Evolutionary conservation across 2,888 invertebrate genomes (phyloP).

Genomic region (Orthosia gothica): DNA sequence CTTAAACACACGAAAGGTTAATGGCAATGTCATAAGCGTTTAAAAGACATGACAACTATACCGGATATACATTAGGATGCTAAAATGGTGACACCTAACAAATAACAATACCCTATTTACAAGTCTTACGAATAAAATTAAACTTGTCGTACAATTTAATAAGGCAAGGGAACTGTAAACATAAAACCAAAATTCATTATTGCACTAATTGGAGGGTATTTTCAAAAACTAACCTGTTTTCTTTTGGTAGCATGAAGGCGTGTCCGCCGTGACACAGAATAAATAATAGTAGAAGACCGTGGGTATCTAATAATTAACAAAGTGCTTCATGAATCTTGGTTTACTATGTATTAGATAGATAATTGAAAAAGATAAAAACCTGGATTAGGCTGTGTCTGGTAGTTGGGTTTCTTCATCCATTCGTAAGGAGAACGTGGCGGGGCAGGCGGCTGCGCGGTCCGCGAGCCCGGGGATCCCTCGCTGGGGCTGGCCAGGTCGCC

Average conservation of each 20-base stretch:
- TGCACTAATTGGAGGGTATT: conserved; percentile 33
- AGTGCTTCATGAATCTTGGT: background rate
- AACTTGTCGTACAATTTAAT: background rate
- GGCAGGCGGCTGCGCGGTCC: conserved; percentile 92
- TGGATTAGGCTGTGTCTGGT: conserved; percentile 96
- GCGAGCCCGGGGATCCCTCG: conserved; percentile 89
- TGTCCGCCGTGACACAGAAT: background rate
- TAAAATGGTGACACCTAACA: background rate
- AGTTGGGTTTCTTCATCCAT: conserved; percentile 98
- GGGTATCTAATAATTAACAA: conserved; percentile 4
- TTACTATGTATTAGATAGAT: background rate
- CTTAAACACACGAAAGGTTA: no score
- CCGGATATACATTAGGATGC: no score
- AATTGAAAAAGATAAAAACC: conserved; percentile 90
- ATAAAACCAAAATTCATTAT: background rate
- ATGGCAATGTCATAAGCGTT: background rate
- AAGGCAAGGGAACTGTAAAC: background rate
- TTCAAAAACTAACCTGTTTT: conserved; percentile 10
- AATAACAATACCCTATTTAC: background rate
- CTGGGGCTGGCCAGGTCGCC: conserved; percentile 92
- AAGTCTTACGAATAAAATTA: background rate
- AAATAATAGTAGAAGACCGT: no score
- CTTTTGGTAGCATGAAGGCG: conserved; percentile 11
- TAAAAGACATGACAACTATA: no score
- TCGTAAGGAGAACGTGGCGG: conserved; percentile 96